Evolutionary conservation across 2,797 vertebrate species (phyloP), one percentile per base, ranked within the genome.

Genomic region (Smutsia temminckii): DNA sequence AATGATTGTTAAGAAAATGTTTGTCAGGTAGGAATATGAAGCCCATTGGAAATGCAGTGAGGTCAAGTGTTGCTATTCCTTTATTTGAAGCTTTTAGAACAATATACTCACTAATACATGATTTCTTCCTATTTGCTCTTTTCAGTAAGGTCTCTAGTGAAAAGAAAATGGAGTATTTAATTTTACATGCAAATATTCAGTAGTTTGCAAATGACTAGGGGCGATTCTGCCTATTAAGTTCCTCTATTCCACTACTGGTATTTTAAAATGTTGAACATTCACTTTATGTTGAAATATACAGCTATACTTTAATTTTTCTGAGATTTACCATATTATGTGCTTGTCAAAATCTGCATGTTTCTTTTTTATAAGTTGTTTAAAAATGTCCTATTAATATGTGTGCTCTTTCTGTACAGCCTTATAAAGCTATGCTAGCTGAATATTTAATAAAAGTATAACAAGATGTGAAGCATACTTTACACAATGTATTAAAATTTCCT

Each of bases 161-260:
- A 85, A 92, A 87, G 49, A 88, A 94, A 87, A 74, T 88, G 78
- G 63, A 77, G 16, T 91, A 75, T 89, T 96, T 94, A 88, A 97
- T 96, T 96, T 93, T 95, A 89, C 40, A 86, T 95, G 90, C 66
- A 94, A 91, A 95, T 95, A 89, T 95, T 78, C 59, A 94, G 85
- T 85, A 94, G 53, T 88, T 97, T 93, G 77, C 37, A 94, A 90
- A 85, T 92, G 53, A 96, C 92, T 95, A 66, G 53, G 74, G 69
- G 57, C 72, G 95, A 86, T 93, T 96, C 80, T 96, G 49, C 57
- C 59, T 93, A 79, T 86, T 96, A 90, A 88, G 84, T 91, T 86
- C 93, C 88, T 90, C 88, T 95, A 87, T 93, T 94, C 75, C 69
- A 93, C 57, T 86, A 86, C 27, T 96, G 74, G 21, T 92, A 89